Evolutionary conservation across 2,888 invertebrate genomes (phyloP).

Genomic region (Athalia cordata): DNA sequence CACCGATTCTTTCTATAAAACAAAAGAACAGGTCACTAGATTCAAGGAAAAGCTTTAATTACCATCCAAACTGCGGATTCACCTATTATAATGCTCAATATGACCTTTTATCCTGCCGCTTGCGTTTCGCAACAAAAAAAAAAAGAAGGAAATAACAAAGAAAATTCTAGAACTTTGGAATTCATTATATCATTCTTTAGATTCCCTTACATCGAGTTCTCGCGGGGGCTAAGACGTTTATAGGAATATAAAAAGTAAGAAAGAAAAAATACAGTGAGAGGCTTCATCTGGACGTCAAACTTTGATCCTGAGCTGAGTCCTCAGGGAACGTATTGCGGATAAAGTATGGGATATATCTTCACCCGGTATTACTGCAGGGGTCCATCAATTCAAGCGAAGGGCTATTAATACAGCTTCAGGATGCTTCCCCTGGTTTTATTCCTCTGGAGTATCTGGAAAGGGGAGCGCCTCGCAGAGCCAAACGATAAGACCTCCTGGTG

Average conservation of each 20-base stretch:
- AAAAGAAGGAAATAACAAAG: not conserved
- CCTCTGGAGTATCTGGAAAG: not conserved
- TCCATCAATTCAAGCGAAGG: slow-evolving; percentile 68
- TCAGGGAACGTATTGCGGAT: slow-evolving; percentile 61
- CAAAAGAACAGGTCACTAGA: slow-evolving; percentile 4
- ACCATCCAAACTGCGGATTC: not conserved
- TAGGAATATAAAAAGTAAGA: too few relatives aligned
- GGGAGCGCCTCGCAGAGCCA: slow-evolving; percentile 12
- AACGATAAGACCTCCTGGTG: slow-evolving; percentile 36
- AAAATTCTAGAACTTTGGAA: not conserved
- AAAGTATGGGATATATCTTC: slow-evolving; percentile 60
- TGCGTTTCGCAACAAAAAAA: too few relatives aligned
- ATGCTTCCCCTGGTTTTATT: slow-evolving; percentile 44
- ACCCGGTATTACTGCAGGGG: slow-evolving; percentile 54
- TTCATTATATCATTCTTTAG: too few relatives aligned
- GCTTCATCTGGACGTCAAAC: slow-evolving; percentile 66
- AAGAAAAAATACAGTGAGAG: slow-evolving; percentile 24
- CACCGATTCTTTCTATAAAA: not conserved
- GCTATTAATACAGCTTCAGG: slow-evolving; percentile 69
- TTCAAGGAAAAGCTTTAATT: not conserved
- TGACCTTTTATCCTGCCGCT: too few relatives aligned
- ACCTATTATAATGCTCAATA: too few relatives aligned
- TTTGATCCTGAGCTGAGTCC: slow-evolving; percentile 58
- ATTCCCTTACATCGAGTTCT: too few relatives aligned
- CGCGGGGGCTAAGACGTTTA: too few relatives aligned